Conservation (phyloP, 2,888 invertebrate species). For the Onthophagus sagittarius region DNA sequence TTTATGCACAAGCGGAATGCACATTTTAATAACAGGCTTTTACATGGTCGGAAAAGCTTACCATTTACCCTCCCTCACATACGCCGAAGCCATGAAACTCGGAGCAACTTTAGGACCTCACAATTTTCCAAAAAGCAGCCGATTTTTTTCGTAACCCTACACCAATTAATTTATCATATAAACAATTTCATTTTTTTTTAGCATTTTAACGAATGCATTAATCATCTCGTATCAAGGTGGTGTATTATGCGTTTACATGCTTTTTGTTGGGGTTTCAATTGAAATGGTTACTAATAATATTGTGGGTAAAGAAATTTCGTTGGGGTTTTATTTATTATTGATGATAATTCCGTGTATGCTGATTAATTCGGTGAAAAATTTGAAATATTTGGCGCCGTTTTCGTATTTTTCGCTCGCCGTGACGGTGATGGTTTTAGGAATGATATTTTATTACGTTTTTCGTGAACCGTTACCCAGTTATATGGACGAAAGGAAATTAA, state of each 20-base stretch:
- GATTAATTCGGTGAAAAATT: constrained; percentile 6
- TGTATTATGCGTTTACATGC: constrained; percentile 14
- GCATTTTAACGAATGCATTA: constrained; percentile 15
- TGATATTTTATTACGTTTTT: constrained; percentile 13
- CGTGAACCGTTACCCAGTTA: background rate
- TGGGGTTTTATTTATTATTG: background rate
- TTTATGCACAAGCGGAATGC: constrained; percentile 1
- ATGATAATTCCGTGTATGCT: constrained; percentile 8
- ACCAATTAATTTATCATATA: too few species aligned
- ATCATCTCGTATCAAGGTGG: constrained; percentile 18
- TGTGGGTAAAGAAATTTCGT: background rate
- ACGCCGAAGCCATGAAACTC: constrained; percentile 17
- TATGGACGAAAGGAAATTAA: background rate
- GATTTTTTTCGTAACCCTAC: too few species aligned
- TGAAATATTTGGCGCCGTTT: constrained; percentile 2
- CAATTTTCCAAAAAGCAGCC: too few species aligned
- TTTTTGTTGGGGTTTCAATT: constrained; percentile 17
- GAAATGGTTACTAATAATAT: constrained; percentile 18
- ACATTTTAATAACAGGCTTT: constrained; percentile 15
- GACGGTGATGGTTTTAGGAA: background rate
- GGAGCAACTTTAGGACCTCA: constrained; percentile 19
- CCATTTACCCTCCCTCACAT: constrained; percentile 16
- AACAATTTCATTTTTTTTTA: constrained; percentile 8
- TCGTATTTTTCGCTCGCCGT: background rate
- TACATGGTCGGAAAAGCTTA: constrained; percentile 18